Evolutionary conservation across 2,797 vertebrate species (phyloP), one percentile per base, ranked within the genome.

Genomic region (Buphagus erythrorhynchus): DNA sequence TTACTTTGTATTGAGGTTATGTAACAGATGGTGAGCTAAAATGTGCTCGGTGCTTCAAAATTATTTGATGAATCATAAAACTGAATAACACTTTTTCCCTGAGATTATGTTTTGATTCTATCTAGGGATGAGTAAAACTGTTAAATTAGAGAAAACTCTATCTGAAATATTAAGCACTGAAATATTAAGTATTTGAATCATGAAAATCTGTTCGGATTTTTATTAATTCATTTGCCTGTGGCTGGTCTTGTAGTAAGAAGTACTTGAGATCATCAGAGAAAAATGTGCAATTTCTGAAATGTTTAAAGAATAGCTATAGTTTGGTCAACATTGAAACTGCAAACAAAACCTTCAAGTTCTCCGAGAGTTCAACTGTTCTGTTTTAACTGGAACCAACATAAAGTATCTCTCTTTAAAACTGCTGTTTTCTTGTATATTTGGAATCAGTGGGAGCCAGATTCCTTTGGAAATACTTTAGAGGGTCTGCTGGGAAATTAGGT

Each of bases 11-110:
- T 90, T 72, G 59, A 93, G 88, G 79, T 98, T 98, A 84, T 92
- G 81, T 96, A 98, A 97, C 95, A 98, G 95, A 97, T 97, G 94
- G 93, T 91, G 58, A 95, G 71, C 86, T 94, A 84, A 93, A 95
- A 94, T 61, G 77, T 21, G 7, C 73, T 96, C 6, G 2, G 29
- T 95, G 88, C 95, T 97, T 96, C 91, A 92, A 96, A 95, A 92
- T 95, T 68, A 96, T 95, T 97, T 90, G 93, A 87, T 90, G 73
- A 94, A 85, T 97, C 93, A 94, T 95, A 94, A 95, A 97, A 92
- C 59, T 82, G 90, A 97, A 58, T 87, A 94, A 91, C 89, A 76
- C 88, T 92, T 97, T 92, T 97, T 77, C 43, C 51, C 61, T 92
- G 73, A 74, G 81, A 96, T 96, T 75, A 69, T 77, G 63, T 95